phyloP scores from a whole-genome alignment of 2,797 vertebrate genomes.

The Cossypha dichroa region DNA sequence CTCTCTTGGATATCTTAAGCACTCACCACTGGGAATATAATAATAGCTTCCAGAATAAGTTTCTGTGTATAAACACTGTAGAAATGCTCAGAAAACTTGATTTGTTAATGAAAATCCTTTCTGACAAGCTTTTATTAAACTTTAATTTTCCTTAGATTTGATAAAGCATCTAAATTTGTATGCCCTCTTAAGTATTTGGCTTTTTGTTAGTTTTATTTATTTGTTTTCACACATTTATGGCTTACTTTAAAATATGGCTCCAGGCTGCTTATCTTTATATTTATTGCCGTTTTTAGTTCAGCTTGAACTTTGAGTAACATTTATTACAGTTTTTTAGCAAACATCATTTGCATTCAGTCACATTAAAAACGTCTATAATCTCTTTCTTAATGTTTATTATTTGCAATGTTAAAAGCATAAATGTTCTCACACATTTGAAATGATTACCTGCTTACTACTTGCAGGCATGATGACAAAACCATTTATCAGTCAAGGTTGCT shows the following conservation, averaged over 20 bases:
- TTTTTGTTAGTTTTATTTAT: not conserved
- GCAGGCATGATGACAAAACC: not conserved
- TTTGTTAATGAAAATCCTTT: not conserved
- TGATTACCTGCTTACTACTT: not conserved
- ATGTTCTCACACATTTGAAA: not conserved
- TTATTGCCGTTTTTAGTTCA: not conserved
- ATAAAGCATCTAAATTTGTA: not conserved
- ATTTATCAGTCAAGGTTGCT: conserved; percentile 1
- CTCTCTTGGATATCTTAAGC: not conserved
- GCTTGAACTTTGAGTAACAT: not conserved
- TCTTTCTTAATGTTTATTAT: not conserved
- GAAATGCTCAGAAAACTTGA: not conserved
- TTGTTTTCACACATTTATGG: not conserved
- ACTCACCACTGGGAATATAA: not conserved
- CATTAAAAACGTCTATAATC: not conserved
- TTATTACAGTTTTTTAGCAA: not conserved
- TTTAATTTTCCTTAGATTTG: not conserved
- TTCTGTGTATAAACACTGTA: not conserved
- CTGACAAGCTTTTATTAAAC: not conserved
- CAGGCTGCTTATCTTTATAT: not conserved
- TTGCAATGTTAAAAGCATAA: not conserved
- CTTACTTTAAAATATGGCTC: not conserved
- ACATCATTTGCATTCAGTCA: not conserved
- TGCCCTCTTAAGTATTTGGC: not conserved
- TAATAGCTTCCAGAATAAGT: not conserved